Evolutionary conservation across 1,140 invertebrate species (phyloP).

Genomic region (Drosophila takahashii): DNA sequence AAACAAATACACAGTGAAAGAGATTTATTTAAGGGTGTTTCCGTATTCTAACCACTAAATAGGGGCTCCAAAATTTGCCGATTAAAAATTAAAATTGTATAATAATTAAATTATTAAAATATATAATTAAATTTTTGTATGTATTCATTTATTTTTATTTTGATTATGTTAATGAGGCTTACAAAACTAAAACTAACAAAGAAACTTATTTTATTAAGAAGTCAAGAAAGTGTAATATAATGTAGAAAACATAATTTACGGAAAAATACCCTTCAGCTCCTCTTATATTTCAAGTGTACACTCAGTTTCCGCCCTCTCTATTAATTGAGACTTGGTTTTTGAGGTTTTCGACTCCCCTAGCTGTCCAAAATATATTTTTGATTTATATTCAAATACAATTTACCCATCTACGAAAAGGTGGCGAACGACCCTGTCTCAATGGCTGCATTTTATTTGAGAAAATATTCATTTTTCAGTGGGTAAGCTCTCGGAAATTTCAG

Average conservation of each 20-base stretch:
- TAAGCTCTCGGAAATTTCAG: constrained; percentile 2
- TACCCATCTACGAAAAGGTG: background rate
- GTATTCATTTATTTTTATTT: too few species aligned
- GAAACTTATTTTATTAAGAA: background rate
- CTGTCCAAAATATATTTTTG: constrained; percentile 26
- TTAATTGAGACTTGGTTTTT: constrained; percentile 46
- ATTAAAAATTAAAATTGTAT: too few species aligned
- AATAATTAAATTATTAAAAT: too few species aligned
- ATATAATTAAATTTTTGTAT: too few species aligned
- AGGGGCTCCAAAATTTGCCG: too few species aligned
- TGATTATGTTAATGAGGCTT: too few species aligned
- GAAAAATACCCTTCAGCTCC: background rate
- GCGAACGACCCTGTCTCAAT: background rate
- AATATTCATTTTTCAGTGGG: background rate
- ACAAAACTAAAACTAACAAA: too few species aligned
- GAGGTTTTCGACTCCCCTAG: constrained; percentile 1
- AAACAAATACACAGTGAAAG: background rate
- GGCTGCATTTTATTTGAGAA: constrained; percentile 10
- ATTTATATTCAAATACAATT: constrained; percentile 66
- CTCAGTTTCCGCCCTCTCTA: constrained; percentile 12
- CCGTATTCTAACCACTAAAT: too few species aligned
- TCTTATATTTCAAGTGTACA: background rate
- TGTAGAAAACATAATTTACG: background rate
- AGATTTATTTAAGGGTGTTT: background rate
- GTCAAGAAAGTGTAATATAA: background rate